Base-by-base conservation (phyloP, 2,113 vertebrate genomes). In the Syngnathus scovelli region DNA sequence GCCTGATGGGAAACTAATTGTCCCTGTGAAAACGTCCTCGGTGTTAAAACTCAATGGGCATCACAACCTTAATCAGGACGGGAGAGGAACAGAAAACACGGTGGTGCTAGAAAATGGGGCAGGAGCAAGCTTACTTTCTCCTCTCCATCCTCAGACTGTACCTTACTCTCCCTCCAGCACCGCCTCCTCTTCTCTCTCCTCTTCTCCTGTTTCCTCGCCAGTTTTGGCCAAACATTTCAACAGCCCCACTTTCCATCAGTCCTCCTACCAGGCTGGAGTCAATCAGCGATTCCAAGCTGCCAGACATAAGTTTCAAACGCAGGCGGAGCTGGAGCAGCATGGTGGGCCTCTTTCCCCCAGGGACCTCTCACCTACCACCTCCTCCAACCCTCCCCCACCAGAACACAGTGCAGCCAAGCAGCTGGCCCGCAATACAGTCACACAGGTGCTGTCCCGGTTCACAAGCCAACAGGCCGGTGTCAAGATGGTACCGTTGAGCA, bases 281-380 rank as follows among this genome's bases (percentile, higher is more conserved):
- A 99, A 96, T 76, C 96, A 98, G 64, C 92, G 97, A 0, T 99
- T 99, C 89, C 97, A 99, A 0, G 97, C 96, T 0, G 97, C 97
- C 33, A 82, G 96, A 5, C 94, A 98, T 91, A 98, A 95, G 85
- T 99, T 99, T 77, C 96, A 99, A 85, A 88, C 90, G 2, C 97
- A 99, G 51, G 93, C 93, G 0, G 97, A 99, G 72, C 93, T 91
- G 0, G 95, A 98, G 55, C 95, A 92, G 54, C 75, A 84, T 0
- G 67, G 83, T 0, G 77, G 80, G 9, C 94, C 6, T 81, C 94
- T 0, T 79, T 92, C 92, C 1, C 91, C 97, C 2, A 87, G 95
- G 72, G 96, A 98, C 62, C 86, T 98, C 69, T 98, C 97, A 1
- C 97, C 95, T 0, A 96, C 95, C 36, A 89, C 96, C 52, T 67